These are phyloP conservation scores for Diplodus sargus DNA, from an alignment of 2,797 vertebrate genomes.

Conservation along the genomic window DNA sequence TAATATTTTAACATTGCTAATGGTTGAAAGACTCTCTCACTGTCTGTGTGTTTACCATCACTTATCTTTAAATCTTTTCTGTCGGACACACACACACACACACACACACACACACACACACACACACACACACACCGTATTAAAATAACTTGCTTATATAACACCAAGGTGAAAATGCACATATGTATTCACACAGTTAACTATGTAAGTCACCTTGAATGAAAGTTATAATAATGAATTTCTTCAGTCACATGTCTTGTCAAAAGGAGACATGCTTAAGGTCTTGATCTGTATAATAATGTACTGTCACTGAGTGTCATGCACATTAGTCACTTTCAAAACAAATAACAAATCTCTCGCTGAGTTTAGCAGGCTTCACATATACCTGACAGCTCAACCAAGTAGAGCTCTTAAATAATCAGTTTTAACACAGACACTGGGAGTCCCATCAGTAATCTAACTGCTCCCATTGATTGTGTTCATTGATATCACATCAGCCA, in stretches of 20 bases:
- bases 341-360: neutral
- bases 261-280: too few species aligned
- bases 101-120: too few species aligned
- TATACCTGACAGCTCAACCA: neutral
- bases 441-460: neutral
- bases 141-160: neutral
- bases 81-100: too few species aligned
- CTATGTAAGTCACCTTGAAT: too few species aligned
- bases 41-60: conserved; percentile 35
- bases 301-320: neutral
- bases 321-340: neutral
- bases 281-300: neutral
- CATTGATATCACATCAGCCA: neutral
- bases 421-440: neutral
- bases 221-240: too few species aligned
- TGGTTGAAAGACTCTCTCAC: conserved; percentile 37
- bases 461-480: neutral
- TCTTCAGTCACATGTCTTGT: too few species aligned
- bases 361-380: neutral
- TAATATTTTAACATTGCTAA: conserved; percentile 75
- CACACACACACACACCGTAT: too few species aligned
- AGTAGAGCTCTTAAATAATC: neutral
- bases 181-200: too few species aligned
- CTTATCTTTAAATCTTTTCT: conserved; percentile 14
- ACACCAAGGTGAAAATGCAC: neutral